Evolutionary conservation across 2,797 vertebrate genomes (phyloP).

Genomic region (Distichodus sexfasciatus): DNA sequence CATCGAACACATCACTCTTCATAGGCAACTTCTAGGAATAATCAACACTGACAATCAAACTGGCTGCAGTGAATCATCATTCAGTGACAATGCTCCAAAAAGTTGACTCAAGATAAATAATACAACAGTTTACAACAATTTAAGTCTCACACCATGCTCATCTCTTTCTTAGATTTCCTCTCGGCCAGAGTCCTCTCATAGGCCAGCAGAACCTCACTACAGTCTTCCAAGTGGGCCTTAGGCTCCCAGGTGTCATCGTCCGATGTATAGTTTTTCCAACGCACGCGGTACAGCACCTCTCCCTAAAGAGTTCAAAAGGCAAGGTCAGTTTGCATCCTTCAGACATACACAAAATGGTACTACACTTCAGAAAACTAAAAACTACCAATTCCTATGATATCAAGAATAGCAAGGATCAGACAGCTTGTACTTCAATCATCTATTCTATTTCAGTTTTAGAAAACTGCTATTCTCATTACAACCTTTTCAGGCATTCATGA

Average conservation of each 20-base stretch:
- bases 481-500: too few species aligned
- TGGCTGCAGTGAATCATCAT: too few species aligned
- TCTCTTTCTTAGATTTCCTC: constrained; percentile 81
- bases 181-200: constrained; percentile 83
- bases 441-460: too few species aligned
- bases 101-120: too few species aligned
- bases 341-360: background rate
- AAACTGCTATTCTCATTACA: too few species aligned
- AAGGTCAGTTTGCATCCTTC: background rate
- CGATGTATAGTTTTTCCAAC: constrained; percentile 95
- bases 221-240: constrained; percentile 91
- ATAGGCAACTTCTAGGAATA: constrained; percentile 76
- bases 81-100: too few species aligned
- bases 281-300: constrained; percentile 89
- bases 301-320: constrained; percentile 71
- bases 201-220: constrained; percentile 90
- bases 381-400: too few species aligned
- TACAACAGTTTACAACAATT: too few species aligned
- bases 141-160: constrained; percentile 77
- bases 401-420: too few species aligned
- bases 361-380: too few species aligned
- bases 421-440: too few species aligned
- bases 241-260: constrained; percentile 99
- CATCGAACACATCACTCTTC: constrained; percentile 87
- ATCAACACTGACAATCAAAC: background rate